Evolutionary conservation across 2,888 invertebrate species (phyloP), one percentile per base, ranked within the genome.

Genomic region (Hemaris fuciformis): DNA sequence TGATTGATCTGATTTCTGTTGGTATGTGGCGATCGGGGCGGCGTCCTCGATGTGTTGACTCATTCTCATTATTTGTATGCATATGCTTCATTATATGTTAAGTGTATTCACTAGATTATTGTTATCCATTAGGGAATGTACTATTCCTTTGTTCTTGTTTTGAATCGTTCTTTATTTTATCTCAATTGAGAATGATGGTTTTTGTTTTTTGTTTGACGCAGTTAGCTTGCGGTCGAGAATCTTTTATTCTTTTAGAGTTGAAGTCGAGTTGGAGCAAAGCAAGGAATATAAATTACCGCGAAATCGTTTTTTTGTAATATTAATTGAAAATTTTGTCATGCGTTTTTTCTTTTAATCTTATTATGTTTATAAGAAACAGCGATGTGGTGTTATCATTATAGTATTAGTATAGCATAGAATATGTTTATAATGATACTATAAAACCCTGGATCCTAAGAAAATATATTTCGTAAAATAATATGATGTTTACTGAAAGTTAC

Each of bases 81-180:
- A 57, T 57, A 45, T 57, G 46, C 45, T 57, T 57, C 61, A 61
- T 45, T 61, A 57, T 57, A 57, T 57, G 13, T 27, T 53, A 53
- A 60, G 41, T 60, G 48, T 38, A 41, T 57, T 45, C 57, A 45
- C 57, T 61, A 38, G 61, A 57, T 61, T 61, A 61, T 61, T 61
- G 61, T 61, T 61, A 61, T 61, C 61, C 61, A 41, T 57, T 57
- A 61, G 60, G 41, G 46, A 57, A 57, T 57, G 61, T 25, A 23
- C 23, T 25, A 45, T 61, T 34, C 61, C 61, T 61, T 61, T 61
- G 61, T 61, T 57, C 57, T 57, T 61, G 34, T 57, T 57, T 57
- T 61, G 34, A 46, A 61, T 61, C 38, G 45, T 45, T 61, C 57
- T 57, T 57, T 57, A 45, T 57, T 57, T 57, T 45, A 43, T 25